These are phyloP conservation scores for Orestias chungarensis DNA, from an alignment of 2,797 vertebrate species.

Conservation along the genomic window DNA sequence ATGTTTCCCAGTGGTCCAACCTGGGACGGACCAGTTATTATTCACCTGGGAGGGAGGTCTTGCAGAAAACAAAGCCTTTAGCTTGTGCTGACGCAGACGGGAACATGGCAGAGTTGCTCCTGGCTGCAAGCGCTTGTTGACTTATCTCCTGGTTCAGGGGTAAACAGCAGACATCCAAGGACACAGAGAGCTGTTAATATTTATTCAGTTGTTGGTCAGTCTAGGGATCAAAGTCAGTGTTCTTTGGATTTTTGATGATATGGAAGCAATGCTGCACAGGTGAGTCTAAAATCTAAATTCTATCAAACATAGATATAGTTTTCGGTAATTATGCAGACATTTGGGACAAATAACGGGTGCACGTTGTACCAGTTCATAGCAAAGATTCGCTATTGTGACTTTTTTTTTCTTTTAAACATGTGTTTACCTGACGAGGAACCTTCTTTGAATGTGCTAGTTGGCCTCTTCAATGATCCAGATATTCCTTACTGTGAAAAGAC, in stretches of 20 bases:
- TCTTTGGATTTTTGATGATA: slow-evolving; percentile 55
- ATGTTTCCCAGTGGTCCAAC: slow-evolving; percentile 65
- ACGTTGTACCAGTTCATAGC: slow-evolving; percentile 48
- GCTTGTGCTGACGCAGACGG: slow-evolving; percentile 61
- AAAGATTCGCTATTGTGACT: slow-evolving; percentile 44
- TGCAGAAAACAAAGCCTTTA: slow-evolving; percentile 35
- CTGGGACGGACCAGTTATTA: slow-evolving; percentile 52
- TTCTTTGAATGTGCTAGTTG: slow-evolving; percentile 20
- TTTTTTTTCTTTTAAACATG: slow-evolving; percentile 27
- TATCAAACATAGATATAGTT: slow-evolving; percentile 23
- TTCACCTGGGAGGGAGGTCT: slow-evolving; percentile 60
- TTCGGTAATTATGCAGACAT: slow-evolving; percentile 44
- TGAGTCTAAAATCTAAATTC: slow-evolving; percentile 48
- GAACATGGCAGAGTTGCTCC: slow-evolving; percentile 49
- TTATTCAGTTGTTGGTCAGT: slow-evolving; percentile 68
- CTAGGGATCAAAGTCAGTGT: slow-evolving; percentile 65
- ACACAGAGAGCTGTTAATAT: slow-evolving; percentile 73
- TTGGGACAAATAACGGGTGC: slow-evolving; percentile 49
- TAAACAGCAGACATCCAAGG: slow-evolving; percentile 68
- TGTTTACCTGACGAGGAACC: slow-evolving; percentile 8
- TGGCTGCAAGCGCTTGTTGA: slow-evolving; percentile 61
- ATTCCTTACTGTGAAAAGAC: slow-evolving; percentile 8
- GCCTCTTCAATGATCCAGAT: neutral
- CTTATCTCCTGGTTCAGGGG: slow-evolving; percentile 52
- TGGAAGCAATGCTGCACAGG: slow-evolving; percentile 41